Evolutionary conservation across 2,797 vertebrate species (phyloP).

Genomic region (Xerus rutilus): DNA sequence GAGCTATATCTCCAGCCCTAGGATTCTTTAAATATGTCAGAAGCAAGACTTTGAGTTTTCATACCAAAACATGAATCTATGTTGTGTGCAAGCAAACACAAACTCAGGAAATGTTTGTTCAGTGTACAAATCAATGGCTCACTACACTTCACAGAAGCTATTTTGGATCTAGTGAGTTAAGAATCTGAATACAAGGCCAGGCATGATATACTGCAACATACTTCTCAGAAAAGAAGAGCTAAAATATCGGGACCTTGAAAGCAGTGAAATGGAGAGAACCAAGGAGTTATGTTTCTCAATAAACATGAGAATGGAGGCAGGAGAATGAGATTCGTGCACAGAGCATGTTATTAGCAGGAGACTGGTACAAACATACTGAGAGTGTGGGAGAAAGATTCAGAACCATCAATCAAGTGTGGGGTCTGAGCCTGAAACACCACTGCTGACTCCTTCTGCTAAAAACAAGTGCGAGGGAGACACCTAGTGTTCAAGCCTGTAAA

Average conservation of each 20-base stretch:
- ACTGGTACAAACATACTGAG: background rate
- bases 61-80: background rate
- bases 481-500: background rate
- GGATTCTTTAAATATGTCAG: background rate
- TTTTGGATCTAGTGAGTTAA: background rate
- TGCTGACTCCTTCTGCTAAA: fast-evolving
- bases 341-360: background rate
- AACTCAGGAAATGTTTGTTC: background rate
- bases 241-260: background rate
- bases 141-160: background rate
- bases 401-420: fast-evolving
- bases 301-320: background rate
- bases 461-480: background rate
- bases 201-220: background rate
- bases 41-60: slow-evolving; percentile 13
- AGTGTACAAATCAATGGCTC: background rate
- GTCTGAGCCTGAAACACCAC: background rate
- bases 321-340: background rate
- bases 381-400: fast-evolving
- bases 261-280: background rate
- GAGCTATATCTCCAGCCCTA: background rate
- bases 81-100: background rate
- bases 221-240: background rate
- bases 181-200: background rate
- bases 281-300: background rate